Evolutionary conservation across 2,113 vertebrate species (phyloP).

Genomic region (Chroicocephalus ridibundus): DNA sequence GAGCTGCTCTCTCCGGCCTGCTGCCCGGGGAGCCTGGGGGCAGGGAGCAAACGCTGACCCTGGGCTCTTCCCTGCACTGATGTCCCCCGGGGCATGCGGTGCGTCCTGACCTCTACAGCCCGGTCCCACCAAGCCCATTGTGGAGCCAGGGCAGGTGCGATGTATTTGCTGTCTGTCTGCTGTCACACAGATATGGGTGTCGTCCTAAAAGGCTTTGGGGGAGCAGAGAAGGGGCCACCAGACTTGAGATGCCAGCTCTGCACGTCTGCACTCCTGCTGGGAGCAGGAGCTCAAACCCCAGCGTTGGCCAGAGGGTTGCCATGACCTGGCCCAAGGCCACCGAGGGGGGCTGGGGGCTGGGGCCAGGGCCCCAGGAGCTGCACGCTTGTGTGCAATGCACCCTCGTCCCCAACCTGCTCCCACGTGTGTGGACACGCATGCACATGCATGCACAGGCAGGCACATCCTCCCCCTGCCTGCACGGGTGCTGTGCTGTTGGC

Average conservation of each 20-base stretch:
- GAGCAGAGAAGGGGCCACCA: background rate
- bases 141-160: background rate
- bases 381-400: background rate
- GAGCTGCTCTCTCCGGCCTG: background rate
- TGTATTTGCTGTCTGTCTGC: background rate
- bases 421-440: background rate
- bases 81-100: background rate
- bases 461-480: background rate
- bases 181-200: background rate
- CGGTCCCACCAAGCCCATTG: background rate
- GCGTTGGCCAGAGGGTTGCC: accelerated
- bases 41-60: background rate
- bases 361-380: background rate
- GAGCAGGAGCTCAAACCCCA: background rate
- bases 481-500: background rate
- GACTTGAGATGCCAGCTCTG: accelerated
- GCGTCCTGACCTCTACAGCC: background rate
- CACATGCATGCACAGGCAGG: background rate
- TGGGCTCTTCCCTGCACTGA: background rate
- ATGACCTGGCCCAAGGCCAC: background rate
- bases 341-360: accelerated
- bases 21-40: background rate
- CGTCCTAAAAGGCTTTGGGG: background rate
- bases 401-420: background rate
- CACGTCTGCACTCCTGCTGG: background rate